Base-by-base conservation (phyloP, 2,888 invertebrate genomes). In the Sipunculus nudus region DNA sequence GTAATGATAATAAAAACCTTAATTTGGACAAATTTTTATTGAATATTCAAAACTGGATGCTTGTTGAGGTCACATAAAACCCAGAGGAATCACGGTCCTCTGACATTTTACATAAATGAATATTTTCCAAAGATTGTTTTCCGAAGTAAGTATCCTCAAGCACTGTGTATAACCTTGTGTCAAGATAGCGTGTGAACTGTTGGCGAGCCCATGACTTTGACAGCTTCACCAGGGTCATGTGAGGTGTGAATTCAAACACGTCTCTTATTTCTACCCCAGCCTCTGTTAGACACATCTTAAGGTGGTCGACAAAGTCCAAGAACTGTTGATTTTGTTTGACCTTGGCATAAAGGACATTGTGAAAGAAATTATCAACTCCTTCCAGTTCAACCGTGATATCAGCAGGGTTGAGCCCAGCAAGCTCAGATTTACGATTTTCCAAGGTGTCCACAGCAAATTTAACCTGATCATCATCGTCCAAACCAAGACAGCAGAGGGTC, bases 151-250 rank as follows among this genome's bases (percentile, higher is more conserved):
- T 70, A n/a, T 80, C 74, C n/a, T 70, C 61, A 58, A 75, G 75
- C 19, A 71, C 63, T 2, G 72, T 70, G 58, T 82, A 84, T 13
- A 83, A 54, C 63, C 71, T 66, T 1, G 79, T 76, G 32, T 80
- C 75, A 16, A 84, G 70, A 45, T 62, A 47, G 43, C 77, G 79
- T 4, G 76, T 77, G 0, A 79, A 75, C 5, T 77, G 70, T 52
- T 71, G 57, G 32, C 78, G 57, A 1, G 78, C 72, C 13, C 78
- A 74, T 1, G 80, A 76, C 8, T 83, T 72, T n/a, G 77, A 77
- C 0, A 82, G 70, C 61, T 85, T 85, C 70, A 84, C 73, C 13
- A 85, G 55, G 8, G 84, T 85, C 75, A 85, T 77, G 67, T 85
- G 85, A 3, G 85, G 84, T 5, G 82, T 78, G 63, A 79, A 84